Conservation (phyloP, 2,113 vertebrate genomes). For the Ameiurus melas region DNA sequence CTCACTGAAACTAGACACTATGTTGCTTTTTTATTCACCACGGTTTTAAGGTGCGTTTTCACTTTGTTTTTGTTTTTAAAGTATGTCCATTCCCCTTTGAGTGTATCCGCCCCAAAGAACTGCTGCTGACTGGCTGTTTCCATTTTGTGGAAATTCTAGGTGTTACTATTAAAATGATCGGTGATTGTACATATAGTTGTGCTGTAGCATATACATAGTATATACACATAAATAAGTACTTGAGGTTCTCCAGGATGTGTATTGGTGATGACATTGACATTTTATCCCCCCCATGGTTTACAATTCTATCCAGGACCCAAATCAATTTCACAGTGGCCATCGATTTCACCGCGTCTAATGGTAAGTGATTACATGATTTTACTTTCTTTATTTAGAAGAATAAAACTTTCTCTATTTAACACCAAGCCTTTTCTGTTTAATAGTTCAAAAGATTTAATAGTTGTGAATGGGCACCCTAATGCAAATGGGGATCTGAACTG, state of each 20-base stretch:
- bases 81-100: background rate
- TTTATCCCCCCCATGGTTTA: background rate
- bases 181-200: no score
- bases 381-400: background rate
- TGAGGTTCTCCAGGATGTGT: background rate
- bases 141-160: background rate
- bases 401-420: conserved; percentile 3
- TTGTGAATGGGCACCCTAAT: background rate
- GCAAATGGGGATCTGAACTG: background rate
- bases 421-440: background rate
- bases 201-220: background rate
- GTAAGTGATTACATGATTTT: conserved; percentile 73
- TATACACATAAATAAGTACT: background rate
- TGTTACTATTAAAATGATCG: background rate
- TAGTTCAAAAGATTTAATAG: conserved; percentile 4
- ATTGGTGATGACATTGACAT: conserved; percentile 41
- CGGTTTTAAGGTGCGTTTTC: background rate
- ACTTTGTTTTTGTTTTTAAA: background rate
- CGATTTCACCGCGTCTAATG: conserved; percentile 94
- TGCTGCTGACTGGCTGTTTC: background rate
- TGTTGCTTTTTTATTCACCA: background rate
- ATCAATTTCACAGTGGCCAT: conserved; percentile 98
- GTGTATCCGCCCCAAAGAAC: background rate
- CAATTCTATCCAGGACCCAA: conserved; percentile 79
- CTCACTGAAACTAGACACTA: background rate